Conservation (phyloP, 1,140 invertebrate genomes). For the Drosophila kikkawai region DNA sequence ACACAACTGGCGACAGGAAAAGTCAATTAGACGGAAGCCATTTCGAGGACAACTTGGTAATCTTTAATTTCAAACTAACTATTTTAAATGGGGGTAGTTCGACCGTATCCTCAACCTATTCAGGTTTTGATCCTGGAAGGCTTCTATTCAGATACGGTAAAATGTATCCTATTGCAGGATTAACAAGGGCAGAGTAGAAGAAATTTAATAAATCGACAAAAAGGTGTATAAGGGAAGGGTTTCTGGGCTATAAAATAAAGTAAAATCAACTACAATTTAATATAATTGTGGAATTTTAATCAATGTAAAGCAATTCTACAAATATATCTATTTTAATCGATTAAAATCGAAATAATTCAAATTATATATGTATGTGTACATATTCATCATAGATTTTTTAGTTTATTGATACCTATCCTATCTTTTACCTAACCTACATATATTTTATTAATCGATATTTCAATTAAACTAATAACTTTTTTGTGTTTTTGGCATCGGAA, state of each 20-base stretch:
- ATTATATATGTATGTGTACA: no score
- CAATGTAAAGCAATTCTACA: no score
- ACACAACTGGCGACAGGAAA: constrained; percentile 34
- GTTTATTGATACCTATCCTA: no score
- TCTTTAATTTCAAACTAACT: constrained; percentile 25
- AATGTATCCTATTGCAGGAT: constrained; percentile 9
- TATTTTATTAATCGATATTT: no score
- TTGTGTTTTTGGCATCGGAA: no score
- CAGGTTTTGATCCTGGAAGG: constrained; percentile 4
- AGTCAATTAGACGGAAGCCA: constrained; percentile 56
- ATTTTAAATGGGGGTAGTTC: constrained; percentile 13
- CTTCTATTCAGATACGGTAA: neutral
- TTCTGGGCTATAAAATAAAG: neutral
- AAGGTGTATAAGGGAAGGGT: neutral
- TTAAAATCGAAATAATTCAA: no score
- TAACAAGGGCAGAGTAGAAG: neutral
- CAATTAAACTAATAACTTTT: no score
- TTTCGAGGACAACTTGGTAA: constrained; percentile 33
- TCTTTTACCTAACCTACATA: no score
- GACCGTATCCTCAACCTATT: neutral
- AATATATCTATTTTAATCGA: no score
- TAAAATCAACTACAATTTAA: no score
- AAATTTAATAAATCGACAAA: neutral
- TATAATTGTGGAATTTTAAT: no score
- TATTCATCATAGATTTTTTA: no score